These are phyloP conservation scores for Ichneumoninae sp. DNA, from an alignment of 2,888 invertebrate species.

Conservation along the genomic window DNA sequence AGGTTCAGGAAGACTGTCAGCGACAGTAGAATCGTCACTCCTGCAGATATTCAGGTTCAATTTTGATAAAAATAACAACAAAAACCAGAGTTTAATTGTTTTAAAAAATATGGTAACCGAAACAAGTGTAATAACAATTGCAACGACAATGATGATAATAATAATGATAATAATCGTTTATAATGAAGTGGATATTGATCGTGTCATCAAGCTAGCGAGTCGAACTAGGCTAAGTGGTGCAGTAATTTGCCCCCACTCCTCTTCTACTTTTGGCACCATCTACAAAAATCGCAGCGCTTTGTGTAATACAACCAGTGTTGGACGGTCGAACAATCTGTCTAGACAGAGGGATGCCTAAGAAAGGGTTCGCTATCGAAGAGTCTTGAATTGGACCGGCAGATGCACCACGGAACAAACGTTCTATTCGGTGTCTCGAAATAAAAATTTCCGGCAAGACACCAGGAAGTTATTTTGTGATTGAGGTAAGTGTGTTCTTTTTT, in stretches of 20 bases:
- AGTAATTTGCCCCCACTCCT: slow-evolving; percentile 3
- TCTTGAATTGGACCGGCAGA: background rate
- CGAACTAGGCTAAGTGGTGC: slow-evolving; percentile 19
- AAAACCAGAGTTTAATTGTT: slow-evolving; percentile 20
- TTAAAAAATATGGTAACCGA: background rate
- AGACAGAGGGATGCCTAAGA: background rate
- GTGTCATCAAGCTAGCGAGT: slow-evolving; percentile 5
- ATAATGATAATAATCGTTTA: background rate
- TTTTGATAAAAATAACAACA: slow-evolving; percentile 36
- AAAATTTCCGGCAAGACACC: background rate
- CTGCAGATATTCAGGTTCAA: slow-evolving; percentile 87
- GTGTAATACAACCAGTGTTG: background rate
- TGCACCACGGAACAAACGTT: background rate
- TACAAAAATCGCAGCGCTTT: slow-evolving; percentile 10
- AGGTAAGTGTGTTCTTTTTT: background rate
- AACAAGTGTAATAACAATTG: background rate
- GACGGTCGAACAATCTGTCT: slow-evolving; percentile 4
- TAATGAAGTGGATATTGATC: background rate
- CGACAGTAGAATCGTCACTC: slow-evolving; percentile 98
- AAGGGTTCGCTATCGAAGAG: background rate
- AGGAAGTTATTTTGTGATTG: background rate
- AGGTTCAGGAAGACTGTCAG: slow-evolving; percentile 99
- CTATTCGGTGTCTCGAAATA: background rate
- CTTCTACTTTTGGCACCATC: background rate
- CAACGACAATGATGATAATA: background rate